These are phyloP conservation scores for Portevinia maculata DNA, from an alignment of 2,888 invertebrate genomes.

Conservation along the genomic window DNA sequence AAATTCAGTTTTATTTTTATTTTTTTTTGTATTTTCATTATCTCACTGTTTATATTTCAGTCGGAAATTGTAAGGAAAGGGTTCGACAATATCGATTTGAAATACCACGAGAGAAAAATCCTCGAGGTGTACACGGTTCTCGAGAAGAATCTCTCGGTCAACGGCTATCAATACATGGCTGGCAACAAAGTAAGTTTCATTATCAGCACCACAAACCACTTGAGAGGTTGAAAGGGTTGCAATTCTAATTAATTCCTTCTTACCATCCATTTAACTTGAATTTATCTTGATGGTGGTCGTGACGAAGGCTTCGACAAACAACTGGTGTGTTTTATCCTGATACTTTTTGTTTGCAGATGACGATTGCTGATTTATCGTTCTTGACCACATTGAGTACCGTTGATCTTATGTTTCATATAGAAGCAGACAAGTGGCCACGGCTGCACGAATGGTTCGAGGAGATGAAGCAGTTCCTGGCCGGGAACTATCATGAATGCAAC, in stretches of 20 bases:
- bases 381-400: conserved; percentile 82
- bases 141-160: conserved; percentile 79
- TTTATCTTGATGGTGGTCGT: conserved; percentile 22
- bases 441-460: conserved; percentile 78
- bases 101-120: conserved; percentile 79
- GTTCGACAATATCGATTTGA: conserved; percentile 78
- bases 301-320: conserved; percentile 13
- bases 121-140: conserved; percentile 81
- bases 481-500: conserved; percentile 77
- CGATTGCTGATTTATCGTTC: conserved; percentile 83
- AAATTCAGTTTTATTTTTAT: conserved; percentile 45
- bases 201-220: neutral
- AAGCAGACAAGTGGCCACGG: conserved; percentile 80
- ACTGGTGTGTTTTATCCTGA: neutral
- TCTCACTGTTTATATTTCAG: conserved; percentile 75
- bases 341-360: conserved; percentile 77
- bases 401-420: conserved; percentile 82
- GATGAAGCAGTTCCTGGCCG: conserved; percentile 78
- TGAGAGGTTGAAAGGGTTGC: neutral
- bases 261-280: conserved; percentile 48
- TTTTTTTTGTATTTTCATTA: conserved; percentile 3
- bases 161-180: conserved; percentile 80
- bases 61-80: conserved; percentile 80
- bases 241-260: conserved; percentile 46
- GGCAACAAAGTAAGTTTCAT: conserved; percentile 79